Evolutionary conservation across 2,797 vertebrate genomes (phyloP), one percentile per base, ranked within the genome.

Genomic region (Triplophysa bombifrons): DNA sequence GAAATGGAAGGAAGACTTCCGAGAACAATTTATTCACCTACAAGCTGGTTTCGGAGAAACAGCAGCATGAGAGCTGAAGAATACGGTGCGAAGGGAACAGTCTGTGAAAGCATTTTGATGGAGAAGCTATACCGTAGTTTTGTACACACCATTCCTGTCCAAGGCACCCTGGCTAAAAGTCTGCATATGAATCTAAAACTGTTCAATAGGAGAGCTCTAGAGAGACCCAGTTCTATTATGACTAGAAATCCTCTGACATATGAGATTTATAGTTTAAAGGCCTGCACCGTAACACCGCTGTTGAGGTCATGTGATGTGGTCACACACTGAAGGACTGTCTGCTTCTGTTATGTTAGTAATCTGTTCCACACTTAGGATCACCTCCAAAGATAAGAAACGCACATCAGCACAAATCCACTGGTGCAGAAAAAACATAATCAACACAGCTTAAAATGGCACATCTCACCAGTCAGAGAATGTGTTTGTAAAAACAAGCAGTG

Each of bases 211-310:
- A 55, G 58, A 71, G 27, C 7, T 7, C 22, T 20, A 78, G 56
- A 38, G 34, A 76, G 65, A 34, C 9, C 4, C 41, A 82, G 67
- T 82, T 80, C 61, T 82, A 69, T 82, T 53, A 72, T 60, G 74
- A 68, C 7, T 44, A 34, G n/a, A 67, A 50, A 69, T 64, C 65
- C 61, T 80, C 58, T 77, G 65, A 82, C 48, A 68, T 55, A 82
- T 73, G 55, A 20, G 38, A 30, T 61, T 27, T 61, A 61, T 30
- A 30, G 60, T 63, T 9, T 63, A 14, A 34, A 30, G 2, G 27
- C 27, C 16, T 63, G 2, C 58, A 60, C 13, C 14, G 20, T 58
- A 22, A 12, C 58, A 2, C 2, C 7, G 9, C 60, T 19, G 14
- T 61, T 60, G 38, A 50, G 65, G 27, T 67, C 77, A 64, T 67